Evolutionary conservation across 2,888 invertebrate species (phyloP).

Genomic region (Clunio marinus): DNA sequence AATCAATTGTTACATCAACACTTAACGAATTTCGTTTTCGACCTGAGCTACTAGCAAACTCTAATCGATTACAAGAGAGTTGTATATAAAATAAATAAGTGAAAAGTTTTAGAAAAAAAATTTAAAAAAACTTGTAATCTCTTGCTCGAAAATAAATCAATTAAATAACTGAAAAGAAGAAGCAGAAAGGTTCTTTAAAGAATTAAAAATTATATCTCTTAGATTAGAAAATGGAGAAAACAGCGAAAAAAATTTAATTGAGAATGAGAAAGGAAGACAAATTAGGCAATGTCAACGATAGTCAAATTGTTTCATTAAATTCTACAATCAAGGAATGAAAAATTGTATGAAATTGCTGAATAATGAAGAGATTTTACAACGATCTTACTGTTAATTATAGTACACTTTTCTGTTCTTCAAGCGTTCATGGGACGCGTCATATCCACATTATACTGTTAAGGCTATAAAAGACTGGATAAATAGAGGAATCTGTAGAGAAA

Average conservation of each 20-base stretch:
- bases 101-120: not conserved
- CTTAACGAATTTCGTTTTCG: constrained; percentile 74
- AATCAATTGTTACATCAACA: constrained; percentile 63
- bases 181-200: no score
- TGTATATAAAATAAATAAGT: no score
- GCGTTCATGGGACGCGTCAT: not conserved
- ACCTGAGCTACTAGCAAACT: constrained; percentile 81
- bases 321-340: not conserved
- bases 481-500: not conserved
- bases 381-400: not conserved
- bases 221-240: no score
- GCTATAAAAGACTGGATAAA: constrained; percentile 10
- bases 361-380: not conserved
- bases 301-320: no score
- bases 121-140: no score
- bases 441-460: not conserved
- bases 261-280: not conserved
- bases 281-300: not conserved
- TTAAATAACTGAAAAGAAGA: no score
- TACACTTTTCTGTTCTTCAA: not conserved
- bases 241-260: no score
- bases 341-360: not conserved
- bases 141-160: no score
- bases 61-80: not conserved
- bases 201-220: no score